phyloP scores from a whole-genome alignment of 2,113 vertebrate genomes.

The Xiphophorus couchianus region DNA sequence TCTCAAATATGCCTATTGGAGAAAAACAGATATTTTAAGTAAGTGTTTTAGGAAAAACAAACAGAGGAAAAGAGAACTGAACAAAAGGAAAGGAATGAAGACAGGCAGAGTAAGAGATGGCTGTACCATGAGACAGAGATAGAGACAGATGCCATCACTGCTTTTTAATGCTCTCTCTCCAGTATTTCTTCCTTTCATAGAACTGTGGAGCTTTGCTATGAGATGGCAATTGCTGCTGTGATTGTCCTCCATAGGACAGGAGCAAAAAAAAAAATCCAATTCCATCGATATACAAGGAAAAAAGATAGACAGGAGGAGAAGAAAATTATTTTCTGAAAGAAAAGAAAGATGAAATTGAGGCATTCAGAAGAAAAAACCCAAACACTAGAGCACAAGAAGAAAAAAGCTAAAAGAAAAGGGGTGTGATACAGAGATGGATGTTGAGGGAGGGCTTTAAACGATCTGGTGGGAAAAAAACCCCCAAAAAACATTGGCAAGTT shows the following conservation, averaged over 20 bases:
- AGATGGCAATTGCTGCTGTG: slow-evolving; percentile 63
- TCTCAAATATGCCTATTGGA: slow-evolving; percentile 1
- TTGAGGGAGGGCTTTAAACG: slow-evolving; percentile 29
- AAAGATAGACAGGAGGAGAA: slow-evolving; percentile 36
- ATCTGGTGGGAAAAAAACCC: background rate
- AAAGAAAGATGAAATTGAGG: slow-evolving; percentile 58
- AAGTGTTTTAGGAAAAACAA: background rate
- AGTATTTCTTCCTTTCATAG: slow-evolving; percentile 62
- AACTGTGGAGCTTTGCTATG: slow-evolving; percentile 61
- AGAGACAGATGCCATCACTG: slow-evolving; percentile 63
- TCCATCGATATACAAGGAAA: slow-evolving; percentile 65
- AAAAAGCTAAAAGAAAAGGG: slow-evolving; percentile 6
- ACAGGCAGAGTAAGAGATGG: slow-evolving; percentile 34
- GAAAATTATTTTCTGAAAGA: slow-evolving; percentile 35
- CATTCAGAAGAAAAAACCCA: slow-evolving; percentile 8
- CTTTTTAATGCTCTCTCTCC: slow-evolving; percentile 57
- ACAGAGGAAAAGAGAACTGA: background rate
- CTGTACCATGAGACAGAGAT: slow-evolving; percentile 47
- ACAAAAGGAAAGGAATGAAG: slow-evolving; percentile 11
- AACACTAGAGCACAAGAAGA: slow-evolving; percentile 26
- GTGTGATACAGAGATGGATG: slow-evolving; percentile 27
- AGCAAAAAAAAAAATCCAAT: slow-evolving; percentile 67
- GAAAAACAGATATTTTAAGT: slow-evolving; percentile 3
- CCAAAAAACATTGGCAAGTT: slow-evolving; percentile 35
- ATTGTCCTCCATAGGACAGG: slow-evolving; percentile 59